Conservation (phyloP, 2,888 invertebrate species). For the Caenorhabditis imperialis region DNA sequence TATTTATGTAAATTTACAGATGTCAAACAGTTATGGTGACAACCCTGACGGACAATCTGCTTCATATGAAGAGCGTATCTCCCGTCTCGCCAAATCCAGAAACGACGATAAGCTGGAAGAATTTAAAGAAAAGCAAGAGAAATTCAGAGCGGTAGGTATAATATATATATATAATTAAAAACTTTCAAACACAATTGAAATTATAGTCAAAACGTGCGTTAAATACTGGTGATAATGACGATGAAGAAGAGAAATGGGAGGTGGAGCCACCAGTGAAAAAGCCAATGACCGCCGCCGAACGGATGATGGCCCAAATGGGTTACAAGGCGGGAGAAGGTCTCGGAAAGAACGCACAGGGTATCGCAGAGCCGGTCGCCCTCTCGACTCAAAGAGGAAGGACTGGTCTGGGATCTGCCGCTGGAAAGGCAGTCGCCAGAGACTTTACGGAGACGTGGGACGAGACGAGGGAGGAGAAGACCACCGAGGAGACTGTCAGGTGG, state of each 20-base stretch:
- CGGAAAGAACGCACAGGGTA: slow-evolving; percentile 87
- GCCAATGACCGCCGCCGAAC: slow-evolving; percentile 19
- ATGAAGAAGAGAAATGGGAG: slow-evolving; percentile 18
- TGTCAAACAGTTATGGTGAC: too few species aligned
- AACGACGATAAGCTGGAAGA: slow-evolving; percentile 7
- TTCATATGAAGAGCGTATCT: neutral
- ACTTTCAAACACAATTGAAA: neutral
- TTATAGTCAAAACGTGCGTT: slow-evolving; percentile 29
- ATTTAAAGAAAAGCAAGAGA: slow-evolving; percentile 8
- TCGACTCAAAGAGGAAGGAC: slow-evolving; percentile 87
- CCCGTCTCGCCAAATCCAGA: neutral
- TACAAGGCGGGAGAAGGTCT: slow-evolving; percentile 85
- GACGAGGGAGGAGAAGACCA: slow-evolving; percentile 67
- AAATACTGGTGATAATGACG: slow-evolving; percentile 13
- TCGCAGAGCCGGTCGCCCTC: slow-evolving; percentile 85
- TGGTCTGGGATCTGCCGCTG: slow-evolving; percentile 86
- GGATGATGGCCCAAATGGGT: slow-evolving; percentile 61
- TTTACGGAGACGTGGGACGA: slow-evolving; percentile 62
- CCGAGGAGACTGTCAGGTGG: slow-evolving; percentile 57
- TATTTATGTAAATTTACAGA: too few species aligned
- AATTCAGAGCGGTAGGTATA: neutral
- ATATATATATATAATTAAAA: too few species aligned
- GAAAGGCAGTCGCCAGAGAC: slow-evolving; percentile 81
- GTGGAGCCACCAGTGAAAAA: slow-evolving; percentile 6
- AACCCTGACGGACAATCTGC: too few species aligned